Base-by-base conservation (phyloP, 2,797 vertebrate species). In the Sciurus vulgaris region DNA sequence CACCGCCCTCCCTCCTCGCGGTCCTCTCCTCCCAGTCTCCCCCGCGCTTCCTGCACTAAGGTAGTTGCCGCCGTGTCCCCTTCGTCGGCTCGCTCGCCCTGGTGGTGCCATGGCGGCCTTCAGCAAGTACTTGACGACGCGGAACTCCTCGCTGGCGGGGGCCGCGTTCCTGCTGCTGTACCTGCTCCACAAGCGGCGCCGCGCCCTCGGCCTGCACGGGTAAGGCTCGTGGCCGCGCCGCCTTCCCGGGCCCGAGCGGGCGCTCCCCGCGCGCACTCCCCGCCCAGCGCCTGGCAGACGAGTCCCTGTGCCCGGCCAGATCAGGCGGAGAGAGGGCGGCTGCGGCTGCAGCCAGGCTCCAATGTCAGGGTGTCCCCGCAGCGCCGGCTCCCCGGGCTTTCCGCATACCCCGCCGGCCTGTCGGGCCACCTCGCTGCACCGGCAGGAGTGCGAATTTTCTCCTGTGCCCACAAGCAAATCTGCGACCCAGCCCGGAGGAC, bases 111-210 rank as follows among this genome's bases (percentile, higher is more conserved):
- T 99, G 99, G 99, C 99, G 98, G 98, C 98, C 76, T 98, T 99
- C 98, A 99, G 99, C 98, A 99, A 99, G 98, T 99, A 99, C 95
- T 47, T 99, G 92, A 99, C 99, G 30, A 98, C 98, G 85, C 99
- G 98, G 76, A 99, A 99, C 97, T 99, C 99, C 28, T 99, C 99
- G 82, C 97, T 99, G 97, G 99, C 99, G 4, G 99, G 99, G 10
- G 99, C 99, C 13, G 95, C 98, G n/a, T 93, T 99, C 92, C 92
- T 99, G 54, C 85, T 99, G 30, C 96, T 99, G 1, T 99, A 99
- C 96, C 93, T 99, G 87, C 98, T 99, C 4, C 99, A 96, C 89
- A 98, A 96, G 72, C 98, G 99, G 96, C 97, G 99, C 89, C 98
- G 97, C 94, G 96, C 97, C 49, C 95, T 94, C 8, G 98, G 97